Evolutionary conservation across 2,113 vertebrate species (phyloP).

Genomic region (Crotophaga sulcirostris): DNA sequence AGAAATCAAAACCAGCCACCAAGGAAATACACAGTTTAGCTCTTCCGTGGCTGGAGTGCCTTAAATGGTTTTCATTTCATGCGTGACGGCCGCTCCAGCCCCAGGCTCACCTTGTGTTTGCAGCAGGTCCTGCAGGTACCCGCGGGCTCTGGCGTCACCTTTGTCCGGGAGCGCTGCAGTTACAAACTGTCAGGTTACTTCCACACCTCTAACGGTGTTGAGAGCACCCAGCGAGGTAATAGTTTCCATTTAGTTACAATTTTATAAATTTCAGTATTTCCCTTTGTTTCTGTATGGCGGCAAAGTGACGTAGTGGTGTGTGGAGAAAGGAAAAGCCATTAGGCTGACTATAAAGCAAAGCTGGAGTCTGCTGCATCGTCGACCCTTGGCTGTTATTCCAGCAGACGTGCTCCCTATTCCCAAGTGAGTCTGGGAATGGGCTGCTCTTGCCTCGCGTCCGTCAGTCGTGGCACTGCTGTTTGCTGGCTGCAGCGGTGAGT

Average conservation of each 20-base stretch:
- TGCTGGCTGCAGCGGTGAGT: slow-evolving; percentile 35
- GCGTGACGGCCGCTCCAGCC: neutral
- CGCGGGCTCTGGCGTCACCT: neutral
- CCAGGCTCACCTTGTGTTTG: neutral
- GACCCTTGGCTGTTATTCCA: slow-evolving; percentile 69
- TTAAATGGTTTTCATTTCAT: neutral
- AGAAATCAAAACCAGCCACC: neutral
- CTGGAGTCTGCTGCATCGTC: slow-evolving; percentile 47
- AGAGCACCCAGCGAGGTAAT: slow-evolving; percentile 30
- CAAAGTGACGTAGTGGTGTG: slow-evolving; percentile 13
- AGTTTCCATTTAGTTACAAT: slow-evolving; percentile 58
- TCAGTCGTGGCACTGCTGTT: slow-evolving; percentile 69
- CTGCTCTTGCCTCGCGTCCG: slow-evolving; percentile 73
- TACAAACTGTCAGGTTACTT: neutral
- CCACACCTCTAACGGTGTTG: neutral
- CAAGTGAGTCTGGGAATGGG: slow-evolving; percentile 79
- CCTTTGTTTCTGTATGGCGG: slow-evolving; percentile 44
- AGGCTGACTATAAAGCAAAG: slow-evolving; percentile 65
- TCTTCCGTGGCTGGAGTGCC: neutral
- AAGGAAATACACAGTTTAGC: neutral
- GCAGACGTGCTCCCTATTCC: slow-evolving; percentile 78
- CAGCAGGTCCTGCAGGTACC: neutral
- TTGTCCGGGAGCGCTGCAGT: neutral
- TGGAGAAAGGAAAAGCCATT: slow-evolving; percentile 77
- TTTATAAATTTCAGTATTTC: slow-evolving; percentile 40